Evolutionary conservation across 2,113 vertebrate genomes (phyloP), one percentile per base, ranked within the genome.

Genomic region (Formicarius rufipectus): DNA sequence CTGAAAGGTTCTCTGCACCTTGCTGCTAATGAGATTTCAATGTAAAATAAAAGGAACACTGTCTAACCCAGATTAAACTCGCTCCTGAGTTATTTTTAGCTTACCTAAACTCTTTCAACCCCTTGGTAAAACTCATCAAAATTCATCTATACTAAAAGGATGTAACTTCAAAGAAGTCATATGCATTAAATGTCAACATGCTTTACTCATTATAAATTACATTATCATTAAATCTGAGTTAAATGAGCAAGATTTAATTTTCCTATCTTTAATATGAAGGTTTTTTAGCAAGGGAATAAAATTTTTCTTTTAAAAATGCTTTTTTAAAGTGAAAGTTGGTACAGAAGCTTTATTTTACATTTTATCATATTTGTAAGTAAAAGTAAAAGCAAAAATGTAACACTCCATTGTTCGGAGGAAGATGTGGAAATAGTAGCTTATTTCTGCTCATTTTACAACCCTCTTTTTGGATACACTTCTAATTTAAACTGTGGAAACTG

Each of bases 131-230:
- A 82, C 69, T 92, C 79, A 96, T 91, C 79, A 96, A 97, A 97
- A 94, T 96, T 97, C 92, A 90, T 94, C 69, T 90, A 23, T 85
- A 39, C 45, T 96, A 90, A 97, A 98, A 96, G 71, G 84, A 90
- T 89, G 56, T 58, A 89, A 95, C 88, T 97, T 97, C 87, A 96
- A 97, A 97, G 87, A 86, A 94, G 42, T 94, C 80, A 93, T 78
- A 95, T 81, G 79, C 89, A 90, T 95, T 94, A 93, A 95, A 91
- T 96, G 88, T 96, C 94, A 96, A 92, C 72, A 92, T 73, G 55
- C 87, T 93, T 97, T 96, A 90, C 80, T 90, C 80, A 92, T 96
- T 90, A 96, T 90, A 96, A 97, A 96, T 97, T 96, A 96, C 92
- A 81, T 74, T 95, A 90, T 77, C 60, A 96, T 97, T 96, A 78